A percentile compares a stretch with the other conserved stretches of the same genome.
Conservation (phyloP, 2,888 invertebrate genomes). For the Sycophila texana region DNA sequence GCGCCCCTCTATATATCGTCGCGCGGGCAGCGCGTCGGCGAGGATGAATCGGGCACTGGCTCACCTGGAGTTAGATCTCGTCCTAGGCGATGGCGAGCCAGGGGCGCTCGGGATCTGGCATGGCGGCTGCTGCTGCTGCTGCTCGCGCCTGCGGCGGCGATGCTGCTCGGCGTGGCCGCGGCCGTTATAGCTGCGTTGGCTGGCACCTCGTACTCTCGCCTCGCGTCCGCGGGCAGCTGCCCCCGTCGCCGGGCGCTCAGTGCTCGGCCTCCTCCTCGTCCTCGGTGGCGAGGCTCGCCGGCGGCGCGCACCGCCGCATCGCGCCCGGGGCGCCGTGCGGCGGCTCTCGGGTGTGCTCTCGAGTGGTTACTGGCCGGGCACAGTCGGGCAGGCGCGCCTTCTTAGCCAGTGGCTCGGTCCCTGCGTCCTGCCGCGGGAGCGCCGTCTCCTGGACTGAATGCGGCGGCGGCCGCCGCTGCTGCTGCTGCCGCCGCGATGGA, state of each 20-base stretch:
- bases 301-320: conserved; percentile 10
- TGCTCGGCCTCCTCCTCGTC: conserved; percentile 6
- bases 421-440: conserved; percentile 68
- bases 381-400: neutral
- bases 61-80: conserved; percentile 73
- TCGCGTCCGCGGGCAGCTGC: conserved; percentile 55
- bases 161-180: conserved; percentile 21
- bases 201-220: conserved; percentile 6
- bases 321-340: conserved; percentile 1
- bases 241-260: conserved; percentile 53
- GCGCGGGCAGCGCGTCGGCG: neutral
- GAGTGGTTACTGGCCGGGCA: no score
- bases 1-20: neutral
- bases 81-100: conserved; percentile 71
- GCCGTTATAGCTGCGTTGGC: conserved; percentile 6
- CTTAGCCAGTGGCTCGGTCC: neutral
- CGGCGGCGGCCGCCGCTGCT: conserved; percentile 3
- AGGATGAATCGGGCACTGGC: neutral
- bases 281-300: conserved; percentile 9
- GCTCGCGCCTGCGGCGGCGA: neutral
- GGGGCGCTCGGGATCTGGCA: conserved; percentile 70
- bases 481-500: neutral
- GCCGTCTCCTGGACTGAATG: conserved; percentile 73
- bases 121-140: conserved; percentile 67
- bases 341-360: neutral